Base-by-base conservation (phyloP, 2,888 invertebrate genomes). In the Mesorhabditis sp. region DNA sequence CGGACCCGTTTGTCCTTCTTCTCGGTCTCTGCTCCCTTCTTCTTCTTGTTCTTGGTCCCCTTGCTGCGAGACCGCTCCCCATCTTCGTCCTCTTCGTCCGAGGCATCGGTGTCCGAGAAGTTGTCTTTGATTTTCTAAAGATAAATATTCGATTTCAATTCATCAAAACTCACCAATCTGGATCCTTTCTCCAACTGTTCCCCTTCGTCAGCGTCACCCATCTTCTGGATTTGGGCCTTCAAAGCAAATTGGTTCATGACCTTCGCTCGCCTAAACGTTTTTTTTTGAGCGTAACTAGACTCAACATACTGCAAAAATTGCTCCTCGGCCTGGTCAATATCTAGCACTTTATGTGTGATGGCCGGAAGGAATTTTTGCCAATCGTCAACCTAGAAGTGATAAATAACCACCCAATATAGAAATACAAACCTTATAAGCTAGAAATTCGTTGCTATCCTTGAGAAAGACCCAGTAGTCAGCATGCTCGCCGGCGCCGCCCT, bases 391-490 rank as follows among this genome's bases (percentile, higher is more conserved):
- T 74, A 10, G 7, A 67, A 43, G 0, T 95, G 95, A 87, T 92
- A 94, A 0, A 96, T 28, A 28, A 28, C 28, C 28, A 28, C 28
- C 1, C 28, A 28, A 28, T 28, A 28, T 28, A 28, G 28, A 28
- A 28, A 28, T 28, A 28, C 28, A 28, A 28, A 1, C 76, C 71
- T 83, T 83, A 67, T 80, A 76, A 4, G 84, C 84, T 45, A 79
- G 74, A 70, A 84, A 84, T 50, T 79, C 80, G 66, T 81, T 75
- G 4, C 58, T 65, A 15, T 94, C 94, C 87, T 97, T 95, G 0
- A 94, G 94, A 86, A 99, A 99, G 13, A 98, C 93, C 86, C 95
- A 99, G 87, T 95, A 98, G 0, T 96, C 93, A 0, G 96, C 92
- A 87, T 98, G 97, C 86, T 95, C 95, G 13, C 93, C 92, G 0